Percentiles rank a stretch among this genome's conserved stretches.
Evolutionary conservation across 2,888 invertebrate genomes (phyloP).

Genomic region (Phlogophora meticulosa): DNA sequence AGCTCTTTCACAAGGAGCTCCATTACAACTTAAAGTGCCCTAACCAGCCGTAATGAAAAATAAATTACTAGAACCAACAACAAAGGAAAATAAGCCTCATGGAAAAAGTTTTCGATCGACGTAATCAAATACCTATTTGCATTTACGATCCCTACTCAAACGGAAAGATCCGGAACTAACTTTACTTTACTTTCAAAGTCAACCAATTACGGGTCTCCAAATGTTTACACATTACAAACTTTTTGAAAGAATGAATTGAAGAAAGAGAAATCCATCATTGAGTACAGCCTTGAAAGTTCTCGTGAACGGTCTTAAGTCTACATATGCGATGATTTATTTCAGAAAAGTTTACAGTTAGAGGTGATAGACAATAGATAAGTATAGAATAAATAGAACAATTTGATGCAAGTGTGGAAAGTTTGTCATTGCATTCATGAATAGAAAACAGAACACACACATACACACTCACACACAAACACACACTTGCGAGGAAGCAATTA

Average conservation of each 20-base stretch:
- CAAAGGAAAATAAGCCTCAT: slow-evolving; percentile 18
- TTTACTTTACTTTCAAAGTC: slow-evolving; percentile 58
- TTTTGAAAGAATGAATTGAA: slow-evolving; percentile 21
- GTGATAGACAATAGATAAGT: too few species aligned
- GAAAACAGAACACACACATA: too few species aligned
- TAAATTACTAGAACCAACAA: slow-evolving; percentile 3
- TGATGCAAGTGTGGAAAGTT: too few species aligned
- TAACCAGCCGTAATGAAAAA: not conserved
- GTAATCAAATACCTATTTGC: slow-evolving; percentile 55
- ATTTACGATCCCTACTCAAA: slow-evolving; percentile 45
- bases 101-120: slow-evolving; percentile 42
- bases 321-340: not conserved
- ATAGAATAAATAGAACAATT: too few species aligned
- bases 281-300: slow-evolving; percentile 41
- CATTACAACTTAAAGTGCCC: not conserved
- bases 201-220: slow-evolving; percentile 48
- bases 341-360: too few species aligned
- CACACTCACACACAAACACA: too few species aligned
- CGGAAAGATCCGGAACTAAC: slow-evolving; percentile 33
- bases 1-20: not conserved
- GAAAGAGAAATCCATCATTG: slow-evolving; percentile 35
- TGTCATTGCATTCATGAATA: too few species aligned
- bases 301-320: slow-evolving; percentile 11
- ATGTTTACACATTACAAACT: slow-evolving; percentile 43
- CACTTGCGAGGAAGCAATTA: too few species aligned